Evolutionary conservation across 2,113 vertebrate genomes (phyloP), one percentile per base, ranked within the genome.

Genomic region (Alosa alosa): DNA sequence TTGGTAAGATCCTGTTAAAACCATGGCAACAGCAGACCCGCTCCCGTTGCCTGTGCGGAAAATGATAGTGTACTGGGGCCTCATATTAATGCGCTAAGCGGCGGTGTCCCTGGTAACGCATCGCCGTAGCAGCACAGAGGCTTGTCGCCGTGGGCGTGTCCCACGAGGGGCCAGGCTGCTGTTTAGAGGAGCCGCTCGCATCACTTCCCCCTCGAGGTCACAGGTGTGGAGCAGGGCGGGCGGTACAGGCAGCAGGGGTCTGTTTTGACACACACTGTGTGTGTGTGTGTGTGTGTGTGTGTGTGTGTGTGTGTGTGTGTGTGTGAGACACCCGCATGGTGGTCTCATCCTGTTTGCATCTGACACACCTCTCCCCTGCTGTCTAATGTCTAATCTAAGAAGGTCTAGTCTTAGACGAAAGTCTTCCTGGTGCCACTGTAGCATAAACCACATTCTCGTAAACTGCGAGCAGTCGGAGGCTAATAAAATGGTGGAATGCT

Each of bases 11-110:
- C 89, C 86, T 90, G 88, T 91, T 91, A 91, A 89, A 89, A 60
- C 88, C 88, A 91, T 90, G 25, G 89, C 90, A 93, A 90, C 91
- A 15, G 41, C 82, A 89, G 89, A 82, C 86, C 81, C 86, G 88
- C 83, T 86, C 86, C 39, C 55, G n/a, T 36, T 3, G 72, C 25
- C 64, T 78, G 72, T 39, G 49, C 57, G 68, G 75, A 55, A 86
- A 86, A 83, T 81, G 82, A 86, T 82, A 83, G 83, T 86, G 86
- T 81, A 4, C n/a, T 2, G 1, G 72, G 50, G 82, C 55, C 64
- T 83, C 64, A 46, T 81, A 52, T 44, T 78, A 60, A 68, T 83
- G 49, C 60, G 83, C 82, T 46, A 83, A 81, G 82, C 47, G 57
- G 45, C 82, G 50, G 86, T 83, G 78, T 47, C 86, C 64, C 57